Percentiles rank a stretch among this genome's conserved stretches.
These are phyloP conservation scores for Delia radicum DNA, from an alignment of 1,140 invertebrate genomes.

Conservation along the genomic window DNA sequence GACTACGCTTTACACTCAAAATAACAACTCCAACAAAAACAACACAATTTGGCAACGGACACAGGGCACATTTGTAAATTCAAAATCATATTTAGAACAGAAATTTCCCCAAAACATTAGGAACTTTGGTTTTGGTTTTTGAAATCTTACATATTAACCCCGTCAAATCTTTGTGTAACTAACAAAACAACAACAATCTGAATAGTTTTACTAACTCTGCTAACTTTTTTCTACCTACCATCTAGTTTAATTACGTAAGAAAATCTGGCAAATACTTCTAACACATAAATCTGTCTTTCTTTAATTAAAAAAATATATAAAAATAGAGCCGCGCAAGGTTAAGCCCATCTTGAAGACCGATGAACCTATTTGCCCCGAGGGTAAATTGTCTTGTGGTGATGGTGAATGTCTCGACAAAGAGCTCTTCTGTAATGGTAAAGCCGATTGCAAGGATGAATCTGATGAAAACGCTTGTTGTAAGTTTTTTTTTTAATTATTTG, in stretches of 20 bases:
- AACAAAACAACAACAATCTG: background rate
- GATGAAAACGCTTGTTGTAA: slow-evolving; percentile 94
- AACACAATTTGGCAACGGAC: slow-evolving; percentile 21
- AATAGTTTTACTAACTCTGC: background rate
- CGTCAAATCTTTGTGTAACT: background rate
- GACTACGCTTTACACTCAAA: slow-evolving; percentile 48
- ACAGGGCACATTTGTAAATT: slow-evolving; percentile 27
- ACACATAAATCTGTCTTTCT: background rate
- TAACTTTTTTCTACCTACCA: background rate
- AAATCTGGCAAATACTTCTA: background rate
- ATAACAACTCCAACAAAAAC: slow-evolving; percentile 14
- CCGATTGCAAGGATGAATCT: slow-evolving; percentile 90
- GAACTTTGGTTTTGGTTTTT: slow-evolving; percentile 12
- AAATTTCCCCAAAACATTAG: background rate
- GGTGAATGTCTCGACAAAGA: slow-evolving; percentile 88
- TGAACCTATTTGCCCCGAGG: slow-evolving; percentile 84
- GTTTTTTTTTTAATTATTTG: slow-evolving; percentile 52
- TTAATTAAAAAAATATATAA: background rate
- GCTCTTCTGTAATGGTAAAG: slow-evolving; percentile 89
- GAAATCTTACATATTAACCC: background rate
- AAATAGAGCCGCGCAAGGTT: slow-evolving; percentile 81
- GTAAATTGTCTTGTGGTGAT: slow-evolving; percentile 84
- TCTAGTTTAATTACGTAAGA: background rate
- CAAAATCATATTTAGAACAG: slow-evolving; percentile 23
- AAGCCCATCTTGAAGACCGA: slow-evolving; percentile 87